Evolutionary conservation across 2,888 invertebrate species (phyloP).

Genomic region (Coenonympha arcania): DNA sequence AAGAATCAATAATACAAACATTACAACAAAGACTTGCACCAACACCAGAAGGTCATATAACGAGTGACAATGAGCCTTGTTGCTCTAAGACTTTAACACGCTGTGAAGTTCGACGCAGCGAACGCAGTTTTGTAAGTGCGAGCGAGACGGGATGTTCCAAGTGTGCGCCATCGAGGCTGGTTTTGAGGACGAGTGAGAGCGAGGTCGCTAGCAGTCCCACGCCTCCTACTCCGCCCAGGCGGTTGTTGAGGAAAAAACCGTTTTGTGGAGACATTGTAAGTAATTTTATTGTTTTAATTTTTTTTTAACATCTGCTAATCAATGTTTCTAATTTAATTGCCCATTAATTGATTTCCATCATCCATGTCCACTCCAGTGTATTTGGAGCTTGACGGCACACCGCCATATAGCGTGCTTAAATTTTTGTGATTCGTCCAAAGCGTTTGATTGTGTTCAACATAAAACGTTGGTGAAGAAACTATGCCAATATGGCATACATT

Average conservation of each 20-base stretch:
- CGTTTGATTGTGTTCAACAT: too few relatives aligned
- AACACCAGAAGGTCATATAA: neutral
- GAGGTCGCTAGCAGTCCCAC: slow-evolving; percentile 38
- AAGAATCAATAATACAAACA: slow-evolving; percentile 36
- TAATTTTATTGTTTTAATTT: too few relatives aligned
- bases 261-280: slow-evolving; percentile 34
- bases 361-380: too few relatives aligned
- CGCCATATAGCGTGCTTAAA: too few relatives aligned
- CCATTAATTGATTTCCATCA: too few relatives aligned
- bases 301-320: too few relatives aligned
- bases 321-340: too few relatives aligned
- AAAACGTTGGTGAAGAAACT: too few relatives aligned
- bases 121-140: slow-evolving; percentile 17
- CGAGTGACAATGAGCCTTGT: slow-evolving; percentile 23
- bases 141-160: slow-evolving; percentile 30
- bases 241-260: slow-evolving; percentile 36
- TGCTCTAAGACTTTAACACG: slow-evolving; percentile 26
- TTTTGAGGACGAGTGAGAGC: slow-evolving; percentile 34
- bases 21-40: slow-evolving; percentile 35
- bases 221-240: slow-evolving; percentile 41
- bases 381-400: too few relatives aligned
- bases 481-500: too few relatives aligned
- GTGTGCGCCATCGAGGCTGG: slow-evolving; percentile 25
- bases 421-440: too few relatives aligned
- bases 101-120: slow-evolving; percentile 30